These are phyloP conservation scores for Odontamblyopus rebecca DNA, from an alignment of 2,797 vertebrate species.

Conservation along the genomic window DNA sequence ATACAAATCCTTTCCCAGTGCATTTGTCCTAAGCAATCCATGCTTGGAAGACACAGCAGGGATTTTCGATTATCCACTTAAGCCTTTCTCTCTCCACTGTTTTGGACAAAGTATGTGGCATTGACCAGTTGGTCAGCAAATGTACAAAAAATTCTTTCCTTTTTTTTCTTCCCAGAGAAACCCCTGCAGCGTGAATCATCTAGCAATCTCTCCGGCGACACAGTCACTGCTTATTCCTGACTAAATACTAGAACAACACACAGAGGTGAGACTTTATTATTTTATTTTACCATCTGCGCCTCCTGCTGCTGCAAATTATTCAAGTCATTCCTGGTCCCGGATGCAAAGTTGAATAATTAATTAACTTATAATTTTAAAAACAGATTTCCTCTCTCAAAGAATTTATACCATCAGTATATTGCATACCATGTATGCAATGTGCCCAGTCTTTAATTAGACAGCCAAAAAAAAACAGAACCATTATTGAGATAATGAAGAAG, in stretches of 20 bases:
- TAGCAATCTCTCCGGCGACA: conserved; percentile 39
- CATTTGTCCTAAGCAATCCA: conserved; percentile 20
- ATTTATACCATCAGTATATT: conserved; percentile 44
- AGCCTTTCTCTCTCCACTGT: conserved; percentile 30
- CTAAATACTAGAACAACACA: conserved; percentile 10
- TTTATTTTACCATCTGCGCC: conserved; percentile 11
- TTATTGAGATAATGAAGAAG: conserved; percentile 22
- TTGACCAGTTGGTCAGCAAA: conserved; percentile 24
- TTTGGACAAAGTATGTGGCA: conserved; percentile 35
- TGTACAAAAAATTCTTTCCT: conserved; percentile 27
- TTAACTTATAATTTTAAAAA: conserved; percentile 33
- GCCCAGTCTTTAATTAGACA: conserved; percentile 51
- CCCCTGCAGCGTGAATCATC: conserved; percentile 46
- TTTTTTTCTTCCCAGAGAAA: conserved; percentile 14
- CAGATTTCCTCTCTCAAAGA: conserved; percentile 26
- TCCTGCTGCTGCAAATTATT: conserved; percentile 27
- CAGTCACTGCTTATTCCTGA: conserved; percentile 31
- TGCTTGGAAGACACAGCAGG: conserved; percentile 18
- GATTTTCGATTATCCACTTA: conserved; percentile 28
- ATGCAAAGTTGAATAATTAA: neutral
- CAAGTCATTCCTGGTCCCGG: conserved; percentile 11
- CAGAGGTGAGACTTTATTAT: neutral
- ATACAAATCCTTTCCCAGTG: conserved; percentile 17
- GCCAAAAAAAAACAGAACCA: conserved; percentile 32
- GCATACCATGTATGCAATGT: neutral